These are phyloP conservation scores for Syngnathus scovelli DNA, from an alignment of 2,113 vertebrate genomes.

Conservation along the genomic window DNA sequence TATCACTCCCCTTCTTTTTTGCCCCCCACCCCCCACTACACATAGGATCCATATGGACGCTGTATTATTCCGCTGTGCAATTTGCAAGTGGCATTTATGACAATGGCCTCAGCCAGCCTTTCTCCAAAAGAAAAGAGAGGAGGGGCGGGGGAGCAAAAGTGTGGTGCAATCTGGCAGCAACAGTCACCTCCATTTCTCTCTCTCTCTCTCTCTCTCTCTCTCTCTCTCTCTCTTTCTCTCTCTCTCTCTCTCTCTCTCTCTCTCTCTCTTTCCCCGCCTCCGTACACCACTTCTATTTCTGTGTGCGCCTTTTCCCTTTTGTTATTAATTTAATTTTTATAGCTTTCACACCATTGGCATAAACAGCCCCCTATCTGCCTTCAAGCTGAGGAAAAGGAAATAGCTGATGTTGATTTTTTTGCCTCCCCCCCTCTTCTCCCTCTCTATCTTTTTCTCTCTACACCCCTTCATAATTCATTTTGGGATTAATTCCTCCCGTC, in stretches of 20 bases:
- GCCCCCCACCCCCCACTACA: conserved; percentile 45
- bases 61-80: conserved; percentile 66
- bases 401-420: conserved; percentile 65
- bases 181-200: conserved; percentile 52
- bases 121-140: conserved; percentile 39
- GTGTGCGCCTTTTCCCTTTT: conserved; percentile 47
- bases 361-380: conserved; percentile 61
- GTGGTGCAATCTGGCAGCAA: conserved; percentile 63
- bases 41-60: conserved; percentile 63
- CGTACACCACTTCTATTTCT: conserved; percentile 32
- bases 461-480: conserved; percentile 63
- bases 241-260: conserved; percentile 43
- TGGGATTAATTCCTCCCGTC: conserved; percentile 72
- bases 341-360: conserved; percentile 53
- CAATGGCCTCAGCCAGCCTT: conserved; percentile 62
- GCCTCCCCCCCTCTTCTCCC: conserved; percentile 8
- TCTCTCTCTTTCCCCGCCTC: conserved; percentile 25
- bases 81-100: conserved; percentile 71
- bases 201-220: conserved; percentile 43
- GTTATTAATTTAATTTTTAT: conserved; percentile 64
- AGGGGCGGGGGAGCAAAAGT: conserved; percentile 53
- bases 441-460: neutral
- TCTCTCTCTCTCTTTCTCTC: conserved; percentile 49
- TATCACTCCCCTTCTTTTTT: conserved; percentile 66
- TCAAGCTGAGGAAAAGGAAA: conserved; percentile 63